Evolutionary conservation across 37 sponge, comb jelly and placozoan species (phyloP).

Genomic region (Tethya wilhelma): DNA sequence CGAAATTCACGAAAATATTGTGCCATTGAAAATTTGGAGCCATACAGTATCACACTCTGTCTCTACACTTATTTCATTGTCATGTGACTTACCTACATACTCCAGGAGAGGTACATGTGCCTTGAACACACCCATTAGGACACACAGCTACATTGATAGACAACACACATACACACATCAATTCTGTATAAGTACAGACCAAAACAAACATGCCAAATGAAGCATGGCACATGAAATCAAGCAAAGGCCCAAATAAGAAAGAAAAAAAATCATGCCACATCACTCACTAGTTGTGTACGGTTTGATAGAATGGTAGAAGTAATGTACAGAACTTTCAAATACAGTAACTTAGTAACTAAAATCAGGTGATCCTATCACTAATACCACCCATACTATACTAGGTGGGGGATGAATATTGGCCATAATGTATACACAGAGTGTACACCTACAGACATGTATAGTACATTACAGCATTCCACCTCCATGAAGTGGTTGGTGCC

Average conservation of each 20-base stretch:
- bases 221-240: too few species aligned
- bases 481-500: background rate
- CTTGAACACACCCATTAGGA: conserved; percentile 19
- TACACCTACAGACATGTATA: background rate
- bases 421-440: background rate
- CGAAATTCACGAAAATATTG: too few species aligned
- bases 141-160: conserved; percentile 43
- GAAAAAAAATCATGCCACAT: background rate
- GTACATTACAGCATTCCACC: background rate
- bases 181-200: too few species aligned
- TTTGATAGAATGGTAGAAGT: too few species aligned
- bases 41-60: background rate
- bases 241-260: background rate
- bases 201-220: too few species aligned
- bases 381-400: too few species aligned
- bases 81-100: background rate
- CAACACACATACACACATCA: background rate
- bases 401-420: too few species aligned
- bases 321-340: too few species aligned
- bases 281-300: background rate
- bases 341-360: too few species aligned
- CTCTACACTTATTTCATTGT: background rate
- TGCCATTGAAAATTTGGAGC: background rate
- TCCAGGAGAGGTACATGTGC: background rate
- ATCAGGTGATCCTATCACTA: too few species aligned